phyloP scores from a whole-genome alignment of 2,888 invertebrate genomes.

The Clepsis dumicolana region DNA sequence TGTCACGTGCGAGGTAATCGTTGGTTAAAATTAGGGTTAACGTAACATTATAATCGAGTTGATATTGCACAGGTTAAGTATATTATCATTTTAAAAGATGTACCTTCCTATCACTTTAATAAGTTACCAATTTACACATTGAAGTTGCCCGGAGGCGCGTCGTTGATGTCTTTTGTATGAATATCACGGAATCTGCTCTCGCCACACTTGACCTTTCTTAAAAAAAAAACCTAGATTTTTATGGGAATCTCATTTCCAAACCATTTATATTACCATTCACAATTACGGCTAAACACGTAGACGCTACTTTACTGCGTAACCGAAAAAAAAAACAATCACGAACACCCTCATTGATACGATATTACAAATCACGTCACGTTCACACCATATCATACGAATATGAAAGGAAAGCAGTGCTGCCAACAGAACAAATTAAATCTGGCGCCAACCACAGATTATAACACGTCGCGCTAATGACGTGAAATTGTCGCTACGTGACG shows the following conservation, averaged over 20 bases:
- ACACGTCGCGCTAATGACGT: slow-evolving; percentile 80
- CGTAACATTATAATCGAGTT: not conserved
- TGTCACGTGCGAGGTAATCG: slow-evolving; percentile 1
- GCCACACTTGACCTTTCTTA: not conserved
- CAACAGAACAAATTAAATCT: slow-evolving; percentile 68
- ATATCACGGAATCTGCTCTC: not conserved
- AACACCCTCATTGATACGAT: slow-evolving; percentile 19
- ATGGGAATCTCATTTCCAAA: not conserved
- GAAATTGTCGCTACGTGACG: slow-evolving; percentile 80
- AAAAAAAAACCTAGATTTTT: not conserved
- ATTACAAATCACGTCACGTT: slow-evolving; percentile 46
- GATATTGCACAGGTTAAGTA: not conserved
- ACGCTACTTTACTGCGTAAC: slow-evolving; percentile 40
- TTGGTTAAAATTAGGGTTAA: not conserved
- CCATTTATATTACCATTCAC: slow-evolving; percentile 14
- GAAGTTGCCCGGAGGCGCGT: no score
- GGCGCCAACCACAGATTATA: slow-evolving; percentile 81
- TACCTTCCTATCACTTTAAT: no score
- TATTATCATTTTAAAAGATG: no score
- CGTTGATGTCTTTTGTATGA: slow-evolving; percentile 44
- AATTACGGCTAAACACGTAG: slow-evolving; percentile 29
- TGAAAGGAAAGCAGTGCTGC: slow-evolving; percentile 53
- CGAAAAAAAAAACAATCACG: slow-evolving; percentile 16
- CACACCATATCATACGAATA: slow-evolving; percentile 46
- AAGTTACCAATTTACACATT: no score